Evolutionary conservation across 2,797 vertebrate species (phyloP), one percentile per base, ranked within the genome.

Genomic region (Acanthurus leucopareius): DNA sequence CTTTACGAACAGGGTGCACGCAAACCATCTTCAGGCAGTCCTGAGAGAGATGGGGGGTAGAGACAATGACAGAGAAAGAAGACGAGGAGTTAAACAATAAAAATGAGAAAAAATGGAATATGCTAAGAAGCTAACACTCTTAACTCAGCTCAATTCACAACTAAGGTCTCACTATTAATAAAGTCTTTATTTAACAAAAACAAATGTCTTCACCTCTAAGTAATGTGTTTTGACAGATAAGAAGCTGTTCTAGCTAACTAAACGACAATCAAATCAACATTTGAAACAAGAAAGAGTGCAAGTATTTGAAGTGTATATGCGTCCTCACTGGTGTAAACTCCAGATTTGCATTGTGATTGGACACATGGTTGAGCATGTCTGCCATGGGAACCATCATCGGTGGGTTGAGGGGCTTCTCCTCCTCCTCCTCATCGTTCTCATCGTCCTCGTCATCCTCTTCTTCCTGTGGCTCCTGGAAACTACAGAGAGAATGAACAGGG

Each of bases 361-460:
- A 96, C 80, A 97, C 87, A 0, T 99, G 98, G 88, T 99, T 99
- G 62, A 99, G 85, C 91, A 99, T 96, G 91, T 99, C 98, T 1
- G 98, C 98, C 90, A 98, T 96, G 2, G 98, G 98, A 60, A 99
- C 98, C 98, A 99, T 99, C 97, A 98, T 92, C 0, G 97, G 98
- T 32, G 96, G 96, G 52, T 94, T 97, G 17, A 95, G 93, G 2
- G 93, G 87, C 79, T 94, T 92, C 40, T 96, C 95, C 7, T 95
- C 96, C 0, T 97, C 95, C 0, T 97, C 96, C 0, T 97, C 96
- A 0, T 92, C 93, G 0, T 94, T 91, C 0, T 97, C 92, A 0
- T 89, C 83, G 0, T 90, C 88, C 0, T 92, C 96, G 0, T 77
- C 77, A 0, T 89, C 87, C 0, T 89, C 91, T 52, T 97, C 89